A percentile compares a stretch with the other conserved stretches of the same genome.
phyloP scores from a whole-genome alignment of 2,797 vertebrate genomes.

The Gadopsis marmoratus region DNA sequence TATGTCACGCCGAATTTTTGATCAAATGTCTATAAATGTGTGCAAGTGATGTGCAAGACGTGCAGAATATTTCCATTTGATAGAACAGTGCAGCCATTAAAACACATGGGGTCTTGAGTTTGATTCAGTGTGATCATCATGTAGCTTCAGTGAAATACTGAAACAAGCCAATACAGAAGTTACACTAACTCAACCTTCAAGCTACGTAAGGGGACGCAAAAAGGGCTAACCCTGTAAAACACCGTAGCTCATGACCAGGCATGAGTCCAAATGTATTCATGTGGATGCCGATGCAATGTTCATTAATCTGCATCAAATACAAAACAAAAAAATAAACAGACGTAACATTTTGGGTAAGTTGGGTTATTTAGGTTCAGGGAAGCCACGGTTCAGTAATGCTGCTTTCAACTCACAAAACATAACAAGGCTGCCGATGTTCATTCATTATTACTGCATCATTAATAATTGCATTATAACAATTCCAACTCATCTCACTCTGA shows the following conservation, averaged over 20 bases:
- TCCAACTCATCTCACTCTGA: neutral
- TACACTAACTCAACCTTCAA: neutral
- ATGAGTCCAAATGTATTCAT: conserved; percentile 6
- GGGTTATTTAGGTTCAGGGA: neutral
- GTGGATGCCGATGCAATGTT: neutral
- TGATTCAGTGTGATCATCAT: too few species aligned
- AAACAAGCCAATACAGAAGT: neutral
- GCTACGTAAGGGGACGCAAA: conserved; percentile 10
- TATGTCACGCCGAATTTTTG: neutral
- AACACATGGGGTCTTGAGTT: neutral
- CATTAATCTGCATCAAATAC: neutral
- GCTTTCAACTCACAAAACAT: conserved; percentile 5
- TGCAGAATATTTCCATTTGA: neutral
- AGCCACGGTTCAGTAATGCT: neutral
- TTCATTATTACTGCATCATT: conserved; percentile 18
- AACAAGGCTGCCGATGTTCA: conserved; percentile 2
- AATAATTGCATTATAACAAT: neutral
- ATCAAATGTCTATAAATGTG: neutral
- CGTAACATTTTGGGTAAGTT: neutral
- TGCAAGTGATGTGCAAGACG: neutral
- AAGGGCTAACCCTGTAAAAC: too few species aligned
- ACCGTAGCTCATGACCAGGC: neutral
- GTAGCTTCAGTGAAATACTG: neutral
- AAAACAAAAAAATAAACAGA: neutral
- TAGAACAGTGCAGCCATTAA: neutral